Evolutionary conservation across 1,140 invertebrate species (phyloP).

Genomic region (Dinoponera quadriceps): DNA sequence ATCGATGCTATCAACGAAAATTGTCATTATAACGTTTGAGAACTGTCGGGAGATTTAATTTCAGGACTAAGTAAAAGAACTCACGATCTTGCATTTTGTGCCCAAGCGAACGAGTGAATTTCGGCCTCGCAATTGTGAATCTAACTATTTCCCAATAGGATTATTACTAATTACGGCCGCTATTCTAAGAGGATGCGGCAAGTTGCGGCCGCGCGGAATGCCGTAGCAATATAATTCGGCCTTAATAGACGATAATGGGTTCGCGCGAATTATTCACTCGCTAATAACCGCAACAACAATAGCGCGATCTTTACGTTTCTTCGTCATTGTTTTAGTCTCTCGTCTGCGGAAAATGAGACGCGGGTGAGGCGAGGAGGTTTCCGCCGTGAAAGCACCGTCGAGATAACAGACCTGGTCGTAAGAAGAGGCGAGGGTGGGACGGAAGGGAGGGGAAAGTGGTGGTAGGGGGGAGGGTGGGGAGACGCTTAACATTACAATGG

Average conservation of each 20-base stretch:
- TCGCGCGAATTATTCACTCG: conserved; percentile 54
- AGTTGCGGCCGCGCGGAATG: conserved; percentile 31
- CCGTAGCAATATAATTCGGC: conserved; percentile 50
- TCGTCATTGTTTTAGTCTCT: conserved; percentile 45
- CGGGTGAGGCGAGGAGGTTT: conserved; percentile 38
- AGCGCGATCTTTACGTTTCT: conserved; percentile 55
- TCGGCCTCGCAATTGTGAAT: conserved; percentile 31
- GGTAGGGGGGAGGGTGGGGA: conserved; percentile 47
- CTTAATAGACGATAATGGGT: conserved; percentile 58
- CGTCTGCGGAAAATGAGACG: conserved; percentile 50
- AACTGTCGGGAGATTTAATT: too few relatives aligned
- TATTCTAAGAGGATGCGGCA: conserved; percentile 43
- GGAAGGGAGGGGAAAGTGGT: conserved; percentile 19
- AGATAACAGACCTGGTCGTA: conserved; percentile 60
- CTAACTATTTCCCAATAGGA: conserved; percentile 51
- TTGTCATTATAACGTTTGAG: too few relatives aligned
- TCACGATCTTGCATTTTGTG: background rate
- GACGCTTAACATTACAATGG: conserved; percentile 79
- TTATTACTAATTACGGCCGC: conserved; percentile 46
- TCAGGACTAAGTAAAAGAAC: too few relatives aligned
- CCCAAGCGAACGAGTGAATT: conserved; percentile 17
- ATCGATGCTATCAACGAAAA: too few relatives aligned
- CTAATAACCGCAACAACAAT: conserved; percentile 58
- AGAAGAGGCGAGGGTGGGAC: conserved; percentile 41
- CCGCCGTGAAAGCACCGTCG: conserved; percentile 40